Evolutionary conservation across 2,888 invertebrate species (phyloP), one percentile per base, ranked within the genome.

Genomic region (Horisme vitalbata): DNA sequence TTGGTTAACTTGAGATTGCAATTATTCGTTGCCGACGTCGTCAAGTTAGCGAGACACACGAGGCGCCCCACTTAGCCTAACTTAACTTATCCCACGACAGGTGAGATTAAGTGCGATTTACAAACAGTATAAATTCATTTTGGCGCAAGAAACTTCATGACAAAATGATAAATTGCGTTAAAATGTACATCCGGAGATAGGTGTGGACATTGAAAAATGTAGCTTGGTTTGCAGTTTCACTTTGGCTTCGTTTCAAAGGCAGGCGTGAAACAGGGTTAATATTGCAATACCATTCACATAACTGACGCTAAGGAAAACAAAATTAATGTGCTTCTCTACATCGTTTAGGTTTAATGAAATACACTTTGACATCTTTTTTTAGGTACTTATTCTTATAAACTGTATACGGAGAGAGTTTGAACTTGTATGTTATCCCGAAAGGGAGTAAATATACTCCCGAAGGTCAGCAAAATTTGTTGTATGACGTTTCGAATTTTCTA

Each of bases 11-110:
- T 58, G 65, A 64, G 63, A 67, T 69, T 60, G 67, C 61, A 68
- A 73, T 74, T 71, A 75, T 68, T 68, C 68, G 59, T 59, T 55
- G 59, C 55, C 57, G 59, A 59, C 30, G 15, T 8, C 63, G 59
- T 62, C 55, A 61, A 70, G 63, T 75, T 67, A 67, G 61, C 55
- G 63, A 71, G 67, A 72, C 68, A 69, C 57, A 68, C 65, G 62
- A 68, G 64, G 61, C 59, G 64, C 55, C 50, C 61, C 61, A 68
- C 62, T 71, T 72, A 66, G 58, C 55, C 57, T 53, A 62, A 68
- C 63, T 59, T 57, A 57, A 57, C 56, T 58, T 50, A 52, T 36
- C 47, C 59, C 62, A 52, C 64, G 69, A 68, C 71, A 75, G 71
- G 70, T 73, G 60, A 64, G 68, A 65, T 70, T 69, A 71, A 71